phyloP scores from a whole-genome alignment of 2,797 vertebrate genomes.

The Sebastes diaconus region DNA sequence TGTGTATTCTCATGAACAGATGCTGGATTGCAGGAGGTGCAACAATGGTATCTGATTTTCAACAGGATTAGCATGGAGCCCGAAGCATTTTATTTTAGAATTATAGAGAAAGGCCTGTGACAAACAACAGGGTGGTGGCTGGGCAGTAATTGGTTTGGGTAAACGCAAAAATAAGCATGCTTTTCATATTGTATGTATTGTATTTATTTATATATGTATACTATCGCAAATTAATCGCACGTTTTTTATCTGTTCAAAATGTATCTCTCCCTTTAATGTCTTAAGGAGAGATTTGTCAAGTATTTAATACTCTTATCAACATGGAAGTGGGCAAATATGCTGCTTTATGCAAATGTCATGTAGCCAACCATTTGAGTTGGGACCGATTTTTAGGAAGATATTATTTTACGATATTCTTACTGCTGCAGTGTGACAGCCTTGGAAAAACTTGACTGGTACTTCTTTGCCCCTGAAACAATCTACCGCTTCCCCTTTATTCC shows the following conservation, averaged over 20 bases:
- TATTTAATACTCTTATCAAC: too few species aligned
- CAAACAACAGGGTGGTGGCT: not conserved
- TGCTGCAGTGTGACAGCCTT: not conserved
- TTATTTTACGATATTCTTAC: not conserved
- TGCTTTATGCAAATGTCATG: not conserved
- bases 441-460: not conserved
- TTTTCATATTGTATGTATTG: not conserved
- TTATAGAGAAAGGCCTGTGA: not conserved
- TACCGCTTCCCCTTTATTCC: slow-evolving; percentile 34
- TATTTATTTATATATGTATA: not conserved
- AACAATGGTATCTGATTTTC: not conserved
- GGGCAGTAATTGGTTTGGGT: not conserved
- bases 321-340: too few species aligned
- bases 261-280: too few species aligned
- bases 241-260: too few species aligned
- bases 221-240: too few species aligned
- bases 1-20: not conserved
- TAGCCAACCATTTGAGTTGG: not conserved
- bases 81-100: not conserved
- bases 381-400: not conserved
- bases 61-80: not conserved
- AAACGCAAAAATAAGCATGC: not conserved
- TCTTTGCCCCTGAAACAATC: slow-evolving; percentile 28
- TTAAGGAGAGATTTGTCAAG: too few species aligned
- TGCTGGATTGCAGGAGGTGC: not conserved